Evolutionary conservation across 2,113 vertebrate species (phyloP).

Genomic region (Toxotes chatareus): DNA sequence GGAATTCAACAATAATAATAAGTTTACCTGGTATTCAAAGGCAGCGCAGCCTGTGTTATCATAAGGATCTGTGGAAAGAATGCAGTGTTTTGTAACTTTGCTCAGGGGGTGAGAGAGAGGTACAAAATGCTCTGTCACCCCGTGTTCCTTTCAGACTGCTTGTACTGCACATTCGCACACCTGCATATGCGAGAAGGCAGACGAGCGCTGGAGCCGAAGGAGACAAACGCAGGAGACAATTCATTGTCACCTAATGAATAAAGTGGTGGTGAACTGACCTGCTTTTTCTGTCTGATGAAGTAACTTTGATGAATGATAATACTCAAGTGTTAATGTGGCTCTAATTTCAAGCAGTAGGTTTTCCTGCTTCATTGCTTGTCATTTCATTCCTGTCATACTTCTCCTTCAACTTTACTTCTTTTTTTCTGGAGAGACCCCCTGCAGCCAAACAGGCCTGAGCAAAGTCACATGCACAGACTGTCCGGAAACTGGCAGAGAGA

Average conservation of each 20-base stretch:
- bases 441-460: slow-evolving; percentile 53
- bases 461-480: not conserved
- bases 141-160: slow-evolving; percentile 30
- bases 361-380: slow-evolving; percentile 15
- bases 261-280: not conserved
- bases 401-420: not conserved
- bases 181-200: slow-evolving; percentile 28
- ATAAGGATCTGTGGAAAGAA: slow-evolving; percentile 72
- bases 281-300: slow-evolving; percentile 24
- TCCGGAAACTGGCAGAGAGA: too few relatives aligned
- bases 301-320: not conserved
- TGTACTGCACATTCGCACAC: slow-evolving; percentile 50
- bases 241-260: slow-evolving; percentile 23
- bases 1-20: slow-evolving; percentile 70
- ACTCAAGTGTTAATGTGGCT: slow-evolving; percentile 17
- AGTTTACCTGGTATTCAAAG: slow-evolving; percentile 66
- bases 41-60: slow-evolving; percentile 60
- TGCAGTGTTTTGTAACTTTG: slow-evolving; percentile 64
- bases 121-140: slow-evolving; percentile 52
- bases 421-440: slow-evolving; percentile 14
- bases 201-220: not conserved
- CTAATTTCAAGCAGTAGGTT: slow-evolving; percentile 5
- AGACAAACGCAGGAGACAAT: not conserved
- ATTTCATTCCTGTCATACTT: slow-evolving; percentile 41
- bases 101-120: slow-evolving; percentile 36